phyloP scores from a whole-genome alignment of 2,888 invertebrate species.

The Leptopterna dolabrata region DNA sequence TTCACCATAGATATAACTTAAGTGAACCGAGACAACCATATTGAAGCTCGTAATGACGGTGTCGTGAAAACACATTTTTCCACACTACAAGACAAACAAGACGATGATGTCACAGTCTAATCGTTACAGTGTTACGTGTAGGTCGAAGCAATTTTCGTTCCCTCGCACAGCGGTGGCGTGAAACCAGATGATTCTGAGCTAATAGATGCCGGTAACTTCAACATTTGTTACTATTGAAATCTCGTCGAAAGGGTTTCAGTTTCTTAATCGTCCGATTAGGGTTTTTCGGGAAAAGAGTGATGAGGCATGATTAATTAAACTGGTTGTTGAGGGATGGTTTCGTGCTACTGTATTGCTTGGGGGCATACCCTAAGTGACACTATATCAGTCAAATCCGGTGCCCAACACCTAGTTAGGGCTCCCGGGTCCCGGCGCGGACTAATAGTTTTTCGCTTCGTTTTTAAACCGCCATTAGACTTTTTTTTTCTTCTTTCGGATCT shows the following conservation, averaged over 20 bases:
- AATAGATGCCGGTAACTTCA: neutral
- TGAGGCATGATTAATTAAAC: slow-evolving; percentile 46
- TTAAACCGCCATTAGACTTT: slow-evolving; percentile 6
- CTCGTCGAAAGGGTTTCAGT: slow-evolving; percentile 21
- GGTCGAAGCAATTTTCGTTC: neutral
- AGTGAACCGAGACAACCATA: slow-evolving; percentile 5
- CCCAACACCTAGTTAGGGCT: slow-evolving; percentile 51
- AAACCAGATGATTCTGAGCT: slow-evolving; percentile 1
- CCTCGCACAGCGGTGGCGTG: neutral
- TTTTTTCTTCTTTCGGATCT: neutral
- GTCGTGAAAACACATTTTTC: slow-evolving; percentile 16
- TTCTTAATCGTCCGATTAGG: slow-evolving; percentile 44
- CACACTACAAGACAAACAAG: slow-evolving; percentile 1
- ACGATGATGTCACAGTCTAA: slow-evolving; percentile 25
- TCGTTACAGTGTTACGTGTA: neutral
- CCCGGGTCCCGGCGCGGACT: slow-evolving; percentile 10
- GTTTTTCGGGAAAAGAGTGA: slow-evolving; percentile 17
- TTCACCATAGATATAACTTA: slow-evolving; percentile 16
- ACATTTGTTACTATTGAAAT: slow-evolving; percentile 54
- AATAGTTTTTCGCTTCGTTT: slow-evolving; percentile 44
- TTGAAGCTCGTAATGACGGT: neutral
- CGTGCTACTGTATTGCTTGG: slow-evolving; percentile 45
- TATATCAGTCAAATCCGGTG: slow-evolving; percentile 49
- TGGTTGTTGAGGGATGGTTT: slow-evolving; percentile 41
- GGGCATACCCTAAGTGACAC: slow-evolving; percentile 51